Evolutionary conservation across 2,113 vertebrate species (phyloP), one percentile per base, ranked within the genome.

Genomic region (Scolopax mira): DNA sequence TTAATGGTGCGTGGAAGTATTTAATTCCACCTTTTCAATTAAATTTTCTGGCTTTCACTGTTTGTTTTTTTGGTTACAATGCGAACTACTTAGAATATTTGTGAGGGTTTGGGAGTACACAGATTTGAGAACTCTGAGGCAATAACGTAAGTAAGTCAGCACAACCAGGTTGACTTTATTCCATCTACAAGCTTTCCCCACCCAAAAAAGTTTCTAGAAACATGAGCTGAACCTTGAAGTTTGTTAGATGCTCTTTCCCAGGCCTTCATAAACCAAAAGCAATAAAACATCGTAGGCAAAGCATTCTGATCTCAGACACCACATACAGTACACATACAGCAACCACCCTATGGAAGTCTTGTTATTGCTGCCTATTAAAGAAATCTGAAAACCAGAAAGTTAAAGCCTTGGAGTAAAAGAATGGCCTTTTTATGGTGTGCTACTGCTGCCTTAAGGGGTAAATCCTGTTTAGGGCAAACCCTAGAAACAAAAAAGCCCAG

Each of bases 381-480:
- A 95, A 94, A 96, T 67, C 83, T 88, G 42, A 96, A 96, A 94
- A 82, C 64, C 74, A 94, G 92, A 97, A 93, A 91, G 79, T 85
- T 89, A 95, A 93, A 96, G 69, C 41, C 71, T 92, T 80, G 55
- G 81, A 85, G 75, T 78, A 71, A 66, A 93, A 94, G 96, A 91
- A 89, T 90, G 91, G 89, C 75, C 93, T 96, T 97, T 98, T 96
- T 97, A 98, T 89, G 88, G 95, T 81, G 93, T 98, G 97, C 97
- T 97, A 97, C 89, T 96, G 95, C 90, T 97, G 96, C 96, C 97
- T 97, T 97, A 90, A 97, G 97, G 95, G 95, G 83, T 90, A 97
- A 96, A 96, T 94, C 90, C 87, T 97, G 79, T 94, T 96, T 96
- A 89, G 73, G 75, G 88, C 67, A 94, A 91, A 87, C 61, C 61